Evolutionary conservation across 1,140 invertebrate species (phyloP).

Genomic region (Calliopsis andreniformis): DNA sequence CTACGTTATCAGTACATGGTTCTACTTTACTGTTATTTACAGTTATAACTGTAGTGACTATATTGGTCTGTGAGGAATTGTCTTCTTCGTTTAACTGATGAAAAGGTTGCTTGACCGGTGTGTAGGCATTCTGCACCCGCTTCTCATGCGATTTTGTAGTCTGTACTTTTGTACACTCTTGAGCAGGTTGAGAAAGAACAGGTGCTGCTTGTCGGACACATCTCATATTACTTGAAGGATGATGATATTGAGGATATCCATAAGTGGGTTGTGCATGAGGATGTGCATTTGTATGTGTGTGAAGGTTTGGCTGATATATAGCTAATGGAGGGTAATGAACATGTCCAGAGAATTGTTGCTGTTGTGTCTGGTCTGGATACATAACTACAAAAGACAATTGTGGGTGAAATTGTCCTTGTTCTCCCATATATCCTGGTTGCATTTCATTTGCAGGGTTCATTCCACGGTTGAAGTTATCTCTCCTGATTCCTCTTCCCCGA

Average conservation of each 20-base stretch:
- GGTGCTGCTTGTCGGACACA: constrained; percentile 63
- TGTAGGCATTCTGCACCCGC: constrained; percentile 56
- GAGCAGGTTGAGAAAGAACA: constrained; percentile 55
- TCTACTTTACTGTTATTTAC: constrained; percentile 66
- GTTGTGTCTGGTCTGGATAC: constrained; percentile 58
- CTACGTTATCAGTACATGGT: constrained; percentile 49
- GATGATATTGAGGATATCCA: constrained; percentile 62
- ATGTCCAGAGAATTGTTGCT: constrained; percentile 66
- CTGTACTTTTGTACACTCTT: constrained; percentile 58
- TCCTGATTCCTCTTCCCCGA: constrained; percentile 65
- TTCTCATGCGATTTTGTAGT: constrained; percentile 54
- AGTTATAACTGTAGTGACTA: constrained; percentile 69
- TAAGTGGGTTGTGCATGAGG: constrained; percentile 60
- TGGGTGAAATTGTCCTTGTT: constrained; percentile 62
- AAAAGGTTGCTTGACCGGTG: constrained; percentile 57
- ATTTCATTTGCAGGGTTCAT: constrained; percentile 71
- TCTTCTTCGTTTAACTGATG: constrained; percentile 63
- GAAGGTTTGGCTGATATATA: constrained; percentile 60
- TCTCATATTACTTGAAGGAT: constrained; percentile 65
- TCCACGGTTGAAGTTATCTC: constrained; percentile 66
- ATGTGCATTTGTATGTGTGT: constrained; percentile 65
- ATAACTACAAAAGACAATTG: constrained; percentile 59
- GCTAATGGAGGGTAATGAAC: constrained; percentile 61
- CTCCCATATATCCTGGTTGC: constrained; percentile 65
- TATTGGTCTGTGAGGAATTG: constrained; percentile 68